These are phyloP conservation scores for Siniperca scherzeri DNA, from an alignment of 2,797 vertebrate species.

Conservation along the genomic window DNA sequence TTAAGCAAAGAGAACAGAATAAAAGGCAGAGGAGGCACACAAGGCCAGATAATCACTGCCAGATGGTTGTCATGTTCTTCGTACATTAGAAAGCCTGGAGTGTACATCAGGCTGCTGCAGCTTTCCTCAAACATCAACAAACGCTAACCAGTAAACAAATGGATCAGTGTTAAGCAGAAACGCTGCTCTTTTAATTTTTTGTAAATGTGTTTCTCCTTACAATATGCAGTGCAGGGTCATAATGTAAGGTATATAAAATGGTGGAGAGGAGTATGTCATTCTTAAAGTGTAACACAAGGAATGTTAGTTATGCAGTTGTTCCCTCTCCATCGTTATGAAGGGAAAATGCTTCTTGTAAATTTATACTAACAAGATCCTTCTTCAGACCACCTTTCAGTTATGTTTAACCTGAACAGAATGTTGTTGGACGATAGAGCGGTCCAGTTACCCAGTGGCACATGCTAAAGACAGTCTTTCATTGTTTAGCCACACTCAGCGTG, in stretches of 20 bases:
- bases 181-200: background rate
- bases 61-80: conserved; percentile 53
- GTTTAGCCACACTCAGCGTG: conserved; percentile 20
- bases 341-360: background rate
- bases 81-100: conserved; percentile 16
- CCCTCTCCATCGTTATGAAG: background rate
- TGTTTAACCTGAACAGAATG: conserved; percentile 8
- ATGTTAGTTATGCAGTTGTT: background rate
- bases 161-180: conserved; percentile 13
- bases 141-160: conserved; percentile 13
- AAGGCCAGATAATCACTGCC: conserved; percentile 51
- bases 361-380: background rate
- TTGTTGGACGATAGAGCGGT: background rate
- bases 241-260: background rate
- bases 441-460: conserved; percentile 8
- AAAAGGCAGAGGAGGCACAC: conserved; percentile 20
- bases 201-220: background rate
- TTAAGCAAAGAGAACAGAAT: conserved; percentile 26
- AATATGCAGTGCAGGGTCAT: background rate
- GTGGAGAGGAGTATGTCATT: background rate
- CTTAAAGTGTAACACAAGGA: background rate
- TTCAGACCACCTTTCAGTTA: background rate
- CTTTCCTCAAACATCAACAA: conserved; percentile 23
- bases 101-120: conserved; percentile 1
- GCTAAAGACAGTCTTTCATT: conserved; percentile 19